A percentile compares a stretch with the other conserved stretches of the same genome.
phyloP scores from a whole-genome alignment of 2,797 vertebrate genomes.

The Furcifer pardalis region DNA sequence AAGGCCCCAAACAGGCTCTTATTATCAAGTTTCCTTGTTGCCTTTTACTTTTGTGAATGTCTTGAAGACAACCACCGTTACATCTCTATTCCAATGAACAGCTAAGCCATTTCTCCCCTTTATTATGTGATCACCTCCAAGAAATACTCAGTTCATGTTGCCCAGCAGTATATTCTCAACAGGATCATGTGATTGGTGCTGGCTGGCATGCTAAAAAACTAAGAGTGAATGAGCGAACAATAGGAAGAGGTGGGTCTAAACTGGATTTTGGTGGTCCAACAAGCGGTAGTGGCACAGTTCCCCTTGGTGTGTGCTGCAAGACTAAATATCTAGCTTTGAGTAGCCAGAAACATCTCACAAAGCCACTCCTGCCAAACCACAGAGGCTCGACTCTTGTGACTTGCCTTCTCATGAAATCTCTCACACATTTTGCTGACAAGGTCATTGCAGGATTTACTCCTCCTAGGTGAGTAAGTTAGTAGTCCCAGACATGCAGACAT shows the following conservation, averaged over 20 bases:
- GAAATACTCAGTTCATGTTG: neutral
- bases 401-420: neutral
- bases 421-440: neutral
- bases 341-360: neutral
- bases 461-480: neutral
- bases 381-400: neutral
- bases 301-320: neutral
- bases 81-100: neutral
- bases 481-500: neutral
- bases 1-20: neutral
- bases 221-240: neutral
- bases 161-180: neutral
- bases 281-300: neutral
- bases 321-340: neutral
- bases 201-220: neutral
- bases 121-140: too few relatives aligned
- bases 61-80: neutral
- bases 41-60: neutral
- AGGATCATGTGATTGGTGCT: neutral
- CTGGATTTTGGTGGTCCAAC: too few relatives aligned
- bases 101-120: neutral
- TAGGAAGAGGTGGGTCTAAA: too few relatives aligned
- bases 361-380: neutral
- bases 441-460: neutral
- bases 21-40: neutral